Conservation (phyloP, 2,888 invertebrate species). For the Escarpia spicata region DNA sequence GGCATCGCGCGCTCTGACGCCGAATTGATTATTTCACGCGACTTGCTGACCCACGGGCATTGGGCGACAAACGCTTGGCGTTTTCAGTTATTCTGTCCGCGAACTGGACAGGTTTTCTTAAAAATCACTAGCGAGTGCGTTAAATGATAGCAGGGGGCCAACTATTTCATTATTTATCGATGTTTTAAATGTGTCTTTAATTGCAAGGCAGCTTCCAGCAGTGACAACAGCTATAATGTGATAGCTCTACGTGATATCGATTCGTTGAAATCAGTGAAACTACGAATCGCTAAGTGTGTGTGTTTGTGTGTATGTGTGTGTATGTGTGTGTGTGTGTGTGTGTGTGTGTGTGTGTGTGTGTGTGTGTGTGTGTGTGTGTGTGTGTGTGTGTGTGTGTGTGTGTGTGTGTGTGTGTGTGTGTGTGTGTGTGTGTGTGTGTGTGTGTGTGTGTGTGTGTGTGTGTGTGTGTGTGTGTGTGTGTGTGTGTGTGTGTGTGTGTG, state of each 20-base stretch:
- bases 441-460: too few species aligned
- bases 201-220: background rate
- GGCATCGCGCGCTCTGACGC: constrained; percentile 9
- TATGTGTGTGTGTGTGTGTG: too few species aligned
- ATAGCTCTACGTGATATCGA: background rate
- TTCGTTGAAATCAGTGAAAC: background rate
- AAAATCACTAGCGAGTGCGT: background rate
- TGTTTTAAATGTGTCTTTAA: background rate
- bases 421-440: too few species aligned
- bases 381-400: too few species aligned
- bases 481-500: too few species aligned
- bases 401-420: too few species aligned
- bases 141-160: background rate
- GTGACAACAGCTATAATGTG: background rate
- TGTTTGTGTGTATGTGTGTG: background rate
- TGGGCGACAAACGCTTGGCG: background rate
- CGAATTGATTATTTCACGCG: constrained; percentile 4
- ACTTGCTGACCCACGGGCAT: background rate
- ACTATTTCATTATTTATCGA: background rate
- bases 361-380: too few species aligned
- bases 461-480: too few species aligned
- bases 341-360: too few species aligned
- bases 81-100: background rate
- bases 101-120: background rate
- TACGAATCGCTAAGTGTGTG: background rate